Evolutionary conservation across 2,888 invertebrate species (phyloP).

Genomic region (Cactoblastis cactorum): DNA sequence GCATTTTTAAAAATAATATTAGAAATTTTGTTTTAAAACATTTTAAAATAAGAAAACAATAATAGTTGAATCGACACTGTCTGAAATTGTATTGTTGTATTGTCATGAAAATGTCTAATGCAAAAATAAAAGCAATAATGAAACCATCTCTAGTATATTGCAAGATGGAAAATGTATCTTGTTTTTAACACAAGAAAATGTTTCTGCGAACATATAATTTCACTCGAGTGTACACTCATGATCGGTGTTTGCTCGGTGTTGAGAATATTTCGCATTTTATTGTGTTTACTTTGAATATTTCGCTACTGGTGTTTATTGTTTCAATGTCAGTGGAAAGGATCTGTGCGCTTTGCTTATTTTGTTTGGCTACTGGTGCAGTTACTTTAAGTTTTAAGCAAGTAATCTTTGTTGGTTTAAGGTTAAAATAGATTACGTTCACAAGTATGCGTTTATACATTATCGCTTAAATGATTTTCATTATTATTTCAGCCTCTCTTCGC

Average conservation of each 20-base stretch:
- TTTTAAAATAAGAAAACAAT: no score
- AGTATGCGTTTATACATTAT: no score
- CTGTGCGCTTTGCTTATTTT: not conserved
- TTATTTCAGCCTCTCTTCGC: no score
- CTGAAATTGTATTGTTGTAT: no score
- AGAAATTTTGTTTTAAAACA: no score
- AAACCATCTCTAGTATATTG: no score
- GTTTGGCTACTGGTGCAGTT: not conserved
- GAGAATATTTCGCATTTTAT: not conserved
- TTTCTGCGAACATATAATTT: not conserved
- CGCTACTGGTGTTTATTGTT: slow-evolving; percentile 3
- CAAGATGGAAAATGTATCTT: not conserved
- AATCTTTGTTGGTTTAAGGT: not conserved
- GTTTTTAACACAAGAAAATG: not conserved
- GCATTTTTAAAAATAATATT: no score
- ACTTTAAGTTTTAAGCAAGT: not conserved
- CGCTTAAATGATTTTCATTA: no score
- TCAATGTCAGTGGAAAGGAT: not conserved
- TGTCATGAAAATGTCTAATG: no score
- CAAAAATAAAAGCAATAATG: no score
- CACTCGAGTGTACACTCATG: not conserved
- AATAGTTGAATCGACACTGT: no score
- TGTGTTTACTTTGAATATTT: slow-evolving; percentile 7
- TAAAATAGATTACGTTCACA: no score
- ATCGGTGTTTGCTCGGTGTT: not conserved